Evolutionary conservation across 2,888 invertebrate genomes (phyloP), one percentile per base, ranked within the genome.

Genomic region (Flexamia atlantica): DNA sequence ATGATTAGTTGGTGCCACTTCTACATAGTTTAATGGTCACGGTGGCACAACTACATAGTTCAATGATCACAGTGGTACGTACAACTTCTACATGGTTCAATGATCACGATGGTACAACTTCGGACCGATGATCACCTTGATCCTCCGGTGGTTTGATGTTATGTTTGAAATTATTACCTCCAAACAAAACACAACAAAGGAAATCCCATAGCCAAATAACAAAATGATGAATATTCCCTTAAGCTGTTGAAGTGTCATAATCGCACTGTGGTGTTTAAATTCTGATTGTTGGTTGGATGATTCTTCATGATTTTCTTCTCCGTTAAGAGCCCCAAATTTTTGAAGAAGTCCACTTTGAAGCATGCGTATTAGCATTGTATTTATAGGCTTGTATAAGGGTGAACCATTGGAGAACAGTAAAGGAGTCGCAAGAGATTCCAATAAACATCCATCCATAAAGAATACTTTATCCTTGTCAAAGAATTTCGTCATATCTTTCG

Each of bases 381-480:
- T 80, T 28, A 84, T 74, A 5, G 84, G 84, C 28, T 81, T 40
- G 20, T 57, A 72, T 9, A 81, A 70, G 0, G 84, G 84, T 9
- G 84, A 84, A 23, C 82, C 82, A 28, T 64, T 81, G 28, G 74
- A 42, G 17, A 84, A 60, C 17, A 84, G 64, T 50, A 84, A 60
- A 20, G 82, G 82, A 28, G 84, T 70, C 0, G 82, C 68, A 17
- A 80, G 76, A n/a, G 82, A 82, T 42, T 84, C 64, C 46, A 84
- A 25, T 32, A 84, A 68, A 46, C 84, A 84, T 12, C 80, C 84
- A n/a, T 80, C 81, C 4, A 84, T 64, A 28, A 84, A 68, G 50
- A 74, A 64, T 0, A 72, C 84, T 46, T 57, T 82, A 23, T 68
- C 81, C 20, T 70, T 82, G 42, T 81, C 81, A 74, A 80, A 80